These are phyloP conservation scores for Chitala chitala DNA, from an alignment of 2,113 vertebrate genomes.

Conservation along the genomic window DNA sequence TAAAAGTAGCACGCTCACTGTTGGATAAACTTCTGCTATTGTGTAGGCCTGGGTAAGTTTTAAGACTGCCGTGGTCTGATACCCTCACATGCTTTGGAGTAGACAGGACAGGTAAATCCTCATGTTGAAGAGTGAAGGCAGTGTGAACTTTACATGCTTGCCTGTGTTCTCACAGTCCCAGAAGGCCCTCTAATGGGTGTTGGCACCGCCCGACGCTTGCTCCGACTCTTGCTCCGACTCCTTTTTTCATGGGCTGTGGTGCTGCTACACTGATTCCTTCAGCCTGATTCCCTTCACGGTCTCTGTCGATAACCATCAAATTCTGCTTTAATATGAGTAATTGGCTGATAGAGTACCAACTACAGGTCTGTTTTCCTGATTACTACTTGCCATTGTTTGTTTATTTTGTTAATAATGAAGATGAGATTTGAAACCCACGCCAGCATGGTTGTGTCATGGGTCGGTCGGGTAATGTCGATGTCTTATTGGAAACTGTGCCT, in stretches of 20 bases:
- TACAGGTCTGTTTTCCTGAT: constrained; percentile 99
- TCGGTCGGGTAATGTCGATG: too few species aligned
- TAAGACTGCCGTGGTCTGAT: too few species aligned
- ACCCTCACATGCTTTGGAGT: too few species aligned
- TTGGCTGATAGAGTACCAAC: constrained; percentile 99
- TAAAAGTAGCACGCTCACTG: too few species aligned
- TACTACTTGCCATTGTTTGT: constrained; percentile 87
- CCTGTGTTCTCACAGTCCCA: too few species aligned
- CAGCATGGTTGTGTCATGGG: constrained; percentile 94
- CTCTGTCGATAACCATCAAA: constrained; percentile 99
- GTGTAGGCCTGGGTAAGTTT: too few species aligned
- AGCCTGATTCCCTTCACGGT: constrained; percentile 80
- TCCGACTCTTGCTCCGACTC: neutral
- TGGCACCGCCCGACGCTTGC: neutral
- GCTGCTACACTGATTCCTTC: constrained; percentile 59
- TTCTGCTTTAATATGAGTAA: constrained; percentile 99
- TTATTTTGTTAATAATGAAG: constrained; percentile 82
- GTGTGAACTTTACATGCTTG: too few species aligned
- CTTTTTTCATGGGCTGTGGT: constrained; percentile 37
- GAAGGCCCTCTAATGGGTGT: too few species aligned
- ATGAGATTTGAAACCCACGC: constrained; percentile 98
- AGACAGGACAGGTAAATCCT: too few species aligned
- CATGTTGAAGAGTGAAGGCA: too few species aligned
- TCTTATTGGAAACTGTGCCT: constrained; percentile 97
- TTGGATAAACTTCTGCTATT: too few species aligned